Evolutionary conservation across 2,888 invertebrate genomes (phyloP).

Genomic region (Julus scandinavius): DNA sequence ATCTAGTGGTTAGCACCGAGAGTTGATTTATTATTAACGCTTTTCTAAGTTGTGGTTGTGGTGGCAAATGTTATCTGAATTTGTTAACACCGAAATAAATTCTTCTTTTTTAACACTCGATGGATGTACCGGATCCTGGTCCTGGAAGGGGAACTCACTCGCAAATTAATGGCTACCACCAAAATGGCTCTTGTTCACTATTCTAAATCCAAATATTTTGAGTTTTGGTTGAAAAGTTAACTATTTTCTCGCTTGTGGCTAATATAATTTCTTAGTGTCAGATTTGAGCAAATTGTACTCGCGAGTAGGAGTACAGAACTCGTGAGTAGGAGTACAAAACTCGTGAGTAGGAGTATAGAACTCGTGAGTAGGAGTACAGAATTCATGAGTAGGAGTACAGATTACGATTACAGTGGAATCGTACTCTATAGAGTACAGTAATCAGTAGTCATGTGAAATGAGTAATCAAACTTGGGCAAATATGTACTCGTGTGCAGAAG

Average conservation of each 20-base stretch:
- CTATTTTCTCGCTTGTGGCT: background rate
- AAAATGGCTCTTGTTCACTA: background rate
- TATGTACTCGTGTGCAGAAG: no score
- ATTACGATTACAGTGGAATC: no score
- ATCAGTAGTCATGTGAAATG: no score
- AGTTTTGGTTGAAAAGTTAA: background rate
- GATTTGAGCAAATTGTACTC: no score
- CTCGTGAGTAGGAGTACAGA: no score
- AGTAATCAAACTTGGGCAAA: no score
- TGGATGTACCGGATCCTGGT: background rate
- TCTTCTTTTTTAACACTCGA: background rate
- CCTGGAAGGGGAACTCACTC: background rate
- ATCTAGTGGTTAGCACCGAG: background rate
- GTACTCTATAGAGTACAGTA: no score
- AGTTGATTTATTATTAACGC: constrained; percentile 8
- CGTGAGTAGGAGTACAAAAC: no score
- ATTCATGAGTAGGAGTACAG: no score
- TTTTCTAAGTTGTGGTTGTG: constrained; percentile 30
- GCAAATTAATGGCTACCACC: background rate
- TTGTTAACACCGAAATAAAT: constrained; percentile 32
- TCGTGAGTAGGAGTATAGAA: no score
- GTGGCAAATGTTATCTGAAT: constrained; percentile 35
- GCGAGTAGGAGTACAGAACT: no score
- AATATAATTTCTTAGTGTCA: no score
- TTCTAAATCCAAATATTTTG: background rate